Evolutionary conservation across 2,797 vertebrate genomes (phyloP).

Genomic region (Sardinella longiceps): DNA sequence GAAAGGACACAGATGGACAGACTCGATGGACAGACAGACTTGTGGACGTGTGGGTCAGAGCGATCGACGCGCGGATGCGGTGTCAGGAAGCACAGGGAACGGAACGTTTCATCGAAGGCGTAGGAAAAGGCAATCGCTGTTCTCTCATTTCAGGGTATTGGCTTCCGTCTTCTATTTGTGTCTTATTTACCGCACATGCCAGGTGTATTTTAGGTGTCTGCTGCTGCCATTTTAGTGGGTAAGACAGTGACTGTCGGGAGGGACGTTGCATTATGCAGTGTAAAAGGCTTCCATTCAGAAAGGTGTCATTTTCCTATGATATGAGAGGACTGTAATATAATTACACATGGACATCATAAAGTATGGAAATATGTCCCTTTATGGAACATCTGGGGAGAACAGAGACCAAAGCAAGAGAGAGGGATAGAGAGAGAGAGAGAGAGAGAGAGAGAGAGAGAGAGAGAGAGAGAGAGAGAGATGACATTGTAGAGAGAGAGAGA

Average conservation of each 20-base stretch:
- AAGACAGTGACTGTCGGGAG: not conserved
- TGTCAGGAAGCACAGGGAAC: not conserved
- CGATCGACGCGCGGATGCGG: not conserved
- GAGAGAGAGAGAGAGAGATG: not conserved
- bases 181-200: not conserved
- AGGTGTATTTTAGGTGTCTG: slow-evolving; percentile 8
- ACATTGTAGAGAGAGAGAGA: not conserved
- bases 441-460: not conserved
- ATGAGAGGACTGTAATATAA: not conserved
- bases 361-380: not conserved
- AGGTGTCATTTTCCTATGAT: not conserved
- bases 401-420: not conserved
- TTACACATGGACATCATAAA: not conserved
- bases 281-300: not conserved
- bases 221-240: not conserved
- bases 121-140: not conserved
- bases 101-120: not conserved
- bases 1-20: not conserved
- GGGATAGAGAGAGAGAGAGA: not conserved
- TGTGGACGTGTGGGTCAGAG: not conserved
- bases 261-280: not conserved
- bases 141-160: slow-evolving; percentile 3
- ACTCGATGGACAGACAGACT: not conserved
- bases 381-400: not conserved
- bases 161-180: not conserved